Evolutionary conservation across 2,113 vertebrate genomes (phyloP).

Genomic region (Tor tambroides): DNA sequence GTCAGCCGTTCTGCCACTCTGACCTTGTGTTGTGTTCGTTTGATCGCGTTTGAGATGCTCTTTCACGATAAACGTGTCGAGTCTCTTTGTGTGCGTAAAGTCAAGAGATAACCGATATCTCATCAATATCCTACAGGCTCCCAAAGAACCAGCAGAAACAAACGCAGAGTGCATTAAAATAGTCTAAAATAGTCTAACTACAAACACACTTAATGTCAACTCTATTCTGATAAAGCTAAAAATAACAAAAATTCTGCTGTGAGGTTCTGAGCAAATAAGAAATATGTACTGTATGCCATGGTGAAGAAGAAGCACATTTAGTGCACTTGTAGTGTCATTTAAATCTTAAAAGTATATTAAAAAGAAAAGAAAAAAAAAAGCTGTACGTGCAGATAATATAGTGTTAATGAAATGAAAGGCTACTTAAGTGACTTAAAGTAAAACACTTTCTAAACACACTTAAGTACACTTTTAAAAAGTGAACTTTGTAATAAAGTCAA

Average conservation of each 20-base stretch:
- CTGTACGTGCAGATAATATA: no score
- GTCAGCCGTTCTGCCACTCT: neutral
- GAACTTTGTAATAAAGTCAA: no score
- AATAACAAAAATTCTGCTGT: neutral
- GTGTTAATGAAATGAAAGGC: no score
- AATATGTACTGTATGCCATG: neutral
- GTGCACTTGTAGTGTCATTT: neutral
- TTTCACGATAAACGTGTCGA: neutral
- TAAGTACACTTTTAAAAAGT: neutral
- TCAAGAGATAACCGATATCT: neutral
- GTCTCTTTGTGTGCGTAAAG: neutral
- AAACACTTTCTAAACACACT: neutral
- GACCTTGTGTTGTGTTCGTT: neutral
- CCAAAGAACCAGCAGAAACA: neutral
- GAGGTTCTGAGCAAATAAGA: neutral
- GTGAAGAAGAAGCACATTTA: neutral
- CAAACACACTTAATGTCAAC: neutral
- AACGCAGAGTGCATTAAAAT: neutral
- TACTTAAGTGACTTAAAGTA: neutral
- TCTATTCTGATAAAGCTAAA: neutral
- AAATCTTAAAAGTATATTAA: neutral
- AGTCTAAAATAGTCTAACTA: no score
- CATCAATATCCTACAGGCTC: slow-evolving; percentile 6
- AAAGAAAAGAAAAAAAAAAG: no score
- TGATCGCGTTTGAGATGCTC: neutral